Percentiles rank a stretch among this genome's conserved stretches.
Evolutionary conservation across 1,140 invertebrate species (phyloP).

Genomic region (Drosophila littoralis): DNA sequence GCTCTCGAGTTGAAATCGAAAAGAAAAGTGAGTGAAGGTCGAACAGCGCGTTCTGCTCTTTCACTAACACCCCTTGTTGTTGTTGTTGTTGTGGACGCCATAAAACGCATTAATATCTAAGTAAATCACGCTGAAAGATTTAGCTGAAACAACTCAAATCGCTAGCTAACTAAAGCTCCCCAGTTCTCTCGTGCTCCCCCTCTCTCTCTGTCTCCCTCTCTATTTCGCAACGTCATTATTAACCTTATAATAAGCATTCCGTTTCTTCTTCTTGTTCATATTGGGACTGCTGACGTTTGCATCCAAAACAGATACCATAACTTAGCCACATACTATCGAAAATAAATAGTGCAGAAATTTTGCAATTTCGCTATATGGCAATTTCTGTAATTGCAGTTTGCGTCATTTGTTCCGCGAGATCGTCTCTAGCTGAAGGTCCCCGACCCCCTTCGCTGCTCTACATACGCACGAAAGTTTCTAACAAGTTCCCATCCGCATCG

Average conservation of each 20-base stretch:
- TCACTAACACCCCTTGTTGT: conserved; percentile 1
- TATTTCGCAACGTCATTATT: conserved; percentile 25
- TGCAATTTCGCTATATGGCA: conserved; percentile 14
- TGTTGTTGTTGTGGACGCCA: conserved; percentile 34
- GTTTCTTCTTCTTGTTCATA: not conserved
- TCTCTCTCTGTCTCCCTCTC: conserved; percentile 3
- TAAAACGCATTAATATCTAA: conserved; percentile 53
- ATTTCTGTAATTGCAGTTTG: conserved; percentile 44
- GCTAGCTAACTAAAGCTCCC: not conserved
- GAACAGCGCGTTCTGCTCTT: not conserved
- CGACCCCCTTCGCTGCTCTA: too few relatives aligned
- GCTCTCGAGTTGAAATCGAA: conserved; percentile 41
- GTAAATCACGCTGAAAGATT: conserved; percentile 37
- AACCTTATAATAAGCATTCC: conserved; percentile 7
- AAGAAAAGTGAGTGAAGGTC: conserved; percentile 68
- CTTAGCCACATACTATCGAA: conserved; percentile 25
- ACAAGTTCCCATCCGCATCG: not conserved
- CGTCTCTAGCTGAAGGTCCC: not conserved
- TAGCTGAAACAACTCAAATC: conserved; percentile 25
- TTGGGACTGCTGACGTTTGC: conserved; percentile 30
- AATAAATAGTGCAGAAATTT: conserved; percentile 46
- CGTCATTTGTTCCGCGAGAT: conserved; percentile 13
- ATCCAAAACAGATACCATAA: conserved; percentile 31
- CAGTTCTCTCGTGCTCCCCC: too few relatives aligned
- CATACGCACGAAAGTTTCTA: not conserved